Conservation (phyloP, 1,140 invertebrate species). For the Oryctes rhinoceros region DNA sequence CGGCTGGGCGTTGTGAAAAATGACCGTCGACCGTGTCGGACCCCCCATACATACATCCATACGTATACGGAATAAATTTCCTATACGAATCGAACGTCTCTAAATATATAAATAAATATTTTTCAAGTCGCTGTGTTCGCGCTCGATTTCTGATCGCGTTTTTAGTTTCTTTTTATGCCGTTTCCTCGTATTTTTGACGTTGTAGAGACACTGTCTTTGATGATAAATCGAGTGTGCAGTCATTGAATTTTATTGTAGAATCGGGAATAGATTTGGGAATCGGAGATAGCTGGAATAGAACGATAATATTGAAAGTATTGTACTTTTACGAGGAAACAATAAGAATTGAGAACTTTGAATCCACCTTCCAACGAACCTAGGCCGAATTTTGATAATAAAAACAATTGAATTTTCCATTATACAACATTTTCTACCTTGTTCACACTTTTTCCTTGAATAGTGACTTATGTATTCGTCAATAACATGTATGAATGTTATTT, state of each 20-base stretch:
- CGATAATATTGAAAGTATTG: too few relatives aligned
- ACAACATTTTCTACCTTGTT: too few relatives aligned
- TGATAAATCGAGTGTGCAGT: constrained; percentile 10
- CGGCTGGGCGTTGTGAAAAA: constrained; percentile 32
- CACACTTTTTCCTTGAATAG: too few relatives aligned
- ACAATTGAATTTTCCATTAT: too few relatives aligned
- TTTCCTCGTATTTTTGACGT: neutral
- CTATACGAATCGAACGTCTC: constrained; percentile 27
- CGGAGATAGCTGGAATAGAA: neutral
- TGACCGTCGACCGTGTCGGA: constrained; percentile 49
- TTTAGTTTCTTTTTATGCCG: neutral
- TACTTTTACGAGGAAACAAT: too few relatives aligned
- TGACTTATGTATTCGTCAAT: too few relatives aligned
- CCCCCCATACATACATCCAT: constrained; percentile 24
- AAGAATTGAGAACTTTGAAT: too few relatives aligned
- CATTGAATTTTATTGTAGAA: constrained; percentile 18
- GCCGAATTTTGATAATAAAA: too few relatives aligned
- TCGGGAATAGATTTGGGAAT: neutral
- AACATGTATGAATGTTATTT: too few relatives aligned
- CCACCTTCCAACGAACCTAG: too few relatives aligned
- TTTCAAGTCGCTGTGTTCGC: constrained; percentile 43
- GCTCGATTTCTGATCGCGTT: constrained; percentile 26
- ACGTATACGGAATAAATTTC: neutral
- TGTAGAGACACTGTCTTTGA: neutral
- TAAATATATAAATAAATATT: constrained; percentile 52